These are phyloP conservation scores for Andrena cerasifolii DNA, from an alignment of 1,140 invertebrate species.

Conservation along the genomic window DNA sequence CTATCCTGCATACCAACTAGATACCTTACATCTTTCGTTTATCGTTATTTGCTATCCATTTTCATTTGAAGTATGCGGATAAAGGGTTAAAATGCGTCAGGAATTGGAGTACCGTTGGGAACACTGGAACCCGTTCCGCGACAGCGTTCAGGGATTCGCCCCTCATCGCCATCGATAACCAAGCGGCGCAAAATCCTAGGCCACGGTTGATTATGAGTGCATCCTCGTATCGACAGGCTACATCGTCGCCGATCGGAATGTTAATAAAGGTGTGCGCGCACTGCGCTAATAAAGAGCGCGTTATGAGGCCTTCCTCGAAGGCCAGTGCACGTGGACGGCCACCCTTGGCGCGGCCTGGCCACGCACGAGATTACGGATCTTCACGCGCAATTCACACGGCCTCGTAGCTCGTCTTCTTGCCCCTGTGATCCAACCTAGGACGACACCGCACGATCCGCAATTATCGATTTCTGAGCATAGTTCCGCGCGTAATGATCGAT, in stretches of 20 bases:
- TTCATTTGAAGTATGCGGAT: no score
- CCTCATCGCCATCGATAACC: slow-evolving; percentile 5
- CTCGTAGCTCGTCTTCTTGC: not conserved
- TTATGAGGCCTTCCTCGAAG: slow-evolving; percentile 20
- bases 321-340: slow-evolving; percentile 50
- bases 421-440: not conserved
- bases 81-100: not conserved
- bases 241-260: slow-evolving; percentile 29
- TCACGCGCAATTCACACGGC: slow-evolving; percentile 45
- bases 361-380: slow-evolving; percentile 66
- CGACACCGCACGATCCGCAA: not conserved
- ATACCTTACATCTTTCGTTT: no score
- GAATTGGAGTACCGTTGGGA: not conserved
- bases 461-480: slow-evolving; percentile 4
- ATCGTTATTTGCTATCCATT: no score
- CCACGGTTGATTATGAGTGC: not conserved
- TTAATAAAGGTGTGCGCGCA: slow-evolving; percentile 24
- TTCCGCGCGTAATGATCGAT: not conserved
- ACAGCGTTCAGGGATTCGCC: no score
- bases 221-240: slow-evolving; percentile 9
- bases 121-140: no score
- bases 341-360: slow-evolving; percentile 57
- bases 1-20: no score
- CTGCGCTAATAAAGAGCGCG: slow-evolving; percentile 22
- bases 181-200: not conserved